A percentile compares a stretch with the other conserved stretches of the same genome.
Conservation (phyloP, 2,113 vertebrate genomes). For the Spheniscus mendiculus region DNA sequence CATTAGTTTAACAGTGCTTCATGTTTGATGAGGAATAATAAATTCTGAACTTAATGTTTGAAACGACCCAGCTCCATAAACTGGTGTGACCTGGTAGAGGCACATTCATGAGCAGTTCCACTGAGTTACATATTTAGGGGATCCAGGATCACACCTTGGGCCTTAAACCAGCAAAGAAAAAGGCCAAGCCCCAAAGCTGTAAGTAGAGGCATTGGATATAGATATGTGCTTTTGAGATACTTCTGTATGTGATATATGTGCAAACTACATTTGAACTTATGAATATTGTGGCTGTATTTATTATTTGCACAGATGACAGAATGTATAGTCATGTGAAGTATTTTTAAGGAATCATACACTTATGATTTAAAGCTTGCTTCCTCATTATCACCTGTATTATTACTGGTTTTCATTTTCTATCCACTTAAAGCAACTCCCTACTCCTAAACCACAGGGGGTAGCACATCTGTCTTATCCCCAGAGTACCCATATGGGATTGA, state of each 20-base stretch:
- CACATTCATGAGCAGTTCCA: fast-evolving
- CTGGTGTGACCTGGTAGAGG: background rate
- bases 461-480: background rate
- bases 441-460: background rate
- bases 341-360: background rate
- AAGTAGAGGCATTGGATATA: background rate
- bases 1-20: background rate
- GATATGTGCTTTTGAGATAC: background rate
- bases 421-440: background rate
- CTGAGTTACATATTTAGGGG: fast-evolving
- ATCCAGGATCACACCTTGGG: background rate
- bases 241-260: background rate
- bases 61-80: background rate
- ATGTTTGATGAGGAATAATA: background rate
- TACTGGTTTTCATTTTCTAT: background rate
- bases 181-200: background rate
- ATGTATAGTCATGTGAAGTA: background rate
- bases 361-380: background rate
- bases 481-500: background rate
- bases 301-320: background rate
- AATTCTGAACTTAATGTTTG: background rate
- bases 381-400: background rate
- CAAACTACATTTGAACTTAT: background rate
- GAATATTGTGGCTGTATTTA: background rate
- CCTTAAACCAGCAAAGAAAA: background rate